Base-by-base conservation (phyloP, 2,888 invertebrate genomes). In the Elegia similella region DNA sequence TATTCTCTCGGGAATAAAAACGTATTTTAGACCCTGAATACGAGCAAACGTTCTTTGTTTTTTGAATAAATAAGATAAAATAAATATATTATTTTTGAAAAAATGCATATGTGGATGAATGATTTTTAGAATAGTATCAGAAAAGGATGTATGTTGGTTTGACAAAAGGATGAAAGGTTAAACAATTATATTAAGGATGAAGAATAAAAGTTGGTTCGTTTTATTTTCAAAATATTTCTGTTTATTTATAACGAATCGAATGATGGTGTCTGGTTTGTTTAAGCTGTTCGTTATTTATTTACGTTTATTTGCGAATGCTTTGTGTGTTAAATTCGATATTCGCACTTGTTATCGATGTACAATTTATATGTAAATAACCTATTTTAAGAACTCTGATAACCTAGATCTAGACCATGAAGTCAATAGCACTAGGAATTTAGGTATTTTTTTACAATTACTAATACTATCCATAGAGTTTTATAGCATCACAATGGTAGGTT, bases 261-360 rank as follows among this genome's bases (percentile, higher is more conserved):
- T 23, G 55, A 48, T 48, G 15, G 38, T 7, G 32, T 44, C 32
- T 53, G 53, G 43, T 38, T 29, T 55, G 23, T 55, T 47, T 55
- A 55, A 55, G 42, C 55, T 55, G 42, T 47, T 38, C 23, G 43
- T 43, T 32, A 38, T 38, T 46, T 55, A 46, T 55, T 59, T 62
- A 50, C 30, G 13, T 60, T 59, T 60, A 52, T 52, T 64, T 65
- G 62, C 63, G 64, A 64, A 60, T 62, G 64, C 64, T 67, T 64
- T 63, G 58, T 63, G 64, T 67, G 65, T 62, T 57, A 61, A 56
- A 55, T 54, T 60, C 56, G 48, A 50, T 58, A 62, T 60, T 59
- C 57, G 61, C 60, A 64, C 60, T 54, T 61, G 52, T 57, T 58
- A 42, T 52, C 42, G 47, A 47, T 55, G 42, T 48, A 48, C 32